Evolutionary conservation across 2,888 invertebrate genomes (phyloP).

Genomic region (Ctena decussata): DNA sequence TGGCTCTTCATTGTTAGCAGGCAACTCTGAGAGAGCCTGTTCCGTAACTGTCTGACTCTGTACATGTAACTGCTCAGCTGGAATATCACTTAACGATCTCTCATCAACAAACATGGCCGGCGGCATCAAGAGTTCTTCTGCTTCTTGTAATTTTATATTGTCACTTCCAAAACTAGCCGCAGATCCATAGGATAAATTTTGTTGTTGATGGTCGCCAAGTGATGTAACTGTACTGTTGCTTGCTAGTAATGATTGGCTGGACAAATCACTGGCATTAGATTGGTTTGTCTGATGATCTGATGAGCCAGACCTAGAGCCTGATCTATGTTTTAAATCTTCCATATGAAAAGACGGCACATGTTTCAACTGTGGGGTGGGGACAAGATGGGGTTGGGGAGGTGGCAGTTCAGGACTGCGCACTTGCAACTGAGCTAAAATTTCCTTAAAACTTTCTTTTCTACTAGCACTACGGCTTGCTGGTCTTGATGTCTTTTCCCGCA

Average conservation of each 20-base stretch:
- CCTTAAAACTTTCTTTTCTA: slow-evolving; percentile 79
- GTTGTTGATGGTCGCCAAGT: slow-evolving; percentile 37
- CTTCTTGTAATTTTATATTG: slow-evolving; percentile 52
- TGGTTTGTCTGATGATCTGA: slow-evolving; percentile 57
- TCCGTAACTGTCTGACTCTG: slow-evolving; percentile 46
- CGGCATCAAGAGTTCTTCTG: slow-evolving; percentile 67
- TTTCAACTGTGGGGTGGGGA: slow-evolving; percentile 54
- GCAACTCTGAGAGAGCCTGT: slow-evolving; percentile 31
- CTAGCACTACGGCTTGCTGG: slow-evolving; percentile 75
- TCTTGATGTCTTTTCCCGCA: slow-evolving; percentile 59
- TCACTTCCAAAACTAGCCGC: slow-evolving; percentile 46
- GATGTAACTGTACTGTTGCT: slow-evolving; percentile 64
- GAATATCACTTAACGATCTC: slow-evolving; percentile 47
- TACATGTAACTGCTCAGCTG: slow-evolving; percentile 33
- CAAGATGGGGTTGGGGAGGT: slow-evolving; percentile 43
- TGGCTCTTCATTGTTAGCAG: slow-evolving; percentile 31
- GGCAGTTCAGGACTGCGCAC: slow-evolving; percentile 50
- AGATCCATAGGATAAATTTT: slow-evolving; percentile 45
- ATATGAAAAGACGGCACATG: slow-evolving; percentile 66
- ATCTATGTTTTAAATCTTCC: slow-evolving; percentile 56
- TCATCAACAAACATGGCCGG: slow-evolving; percentile 71
- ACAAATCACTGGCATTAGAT: slow-evolving; percentile 61
- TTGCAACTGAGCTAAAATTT: slow-evolving; percentile 70
- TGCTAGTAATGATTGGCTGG: slow-evolving; percentile 52
- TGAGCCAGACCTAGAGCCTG: slow-evolving; percentile 55